These are phyloP conservation scores for Mnemiopsis leidyi DNA, from an alignment of 37 sponge, comb jelly and placozoan species.

Conservation along the genomic window DNA sequence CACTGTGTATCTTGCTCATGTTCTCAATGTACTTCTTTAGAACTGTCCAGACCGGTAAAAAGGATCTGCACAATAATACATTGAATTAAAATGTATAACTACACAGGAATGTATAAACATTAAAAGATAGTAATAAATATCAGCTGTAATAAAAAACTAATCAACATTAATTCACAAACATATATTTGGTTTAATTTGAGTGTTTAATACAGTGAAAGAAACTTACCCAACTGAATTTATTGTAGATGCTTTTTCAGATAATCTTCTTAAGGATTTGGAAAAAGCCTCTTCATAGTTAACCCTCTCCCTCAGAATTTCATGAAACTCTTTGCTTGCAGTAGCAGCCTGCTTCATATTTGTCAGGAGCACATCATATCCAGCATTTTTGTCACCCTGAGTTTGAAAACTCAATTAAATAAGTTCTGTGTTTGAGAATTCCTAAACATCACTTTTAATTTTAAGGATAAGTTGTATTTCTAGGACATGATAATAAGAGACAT, in stretches of 20 bases:
- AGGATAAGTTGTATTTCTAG: no score
- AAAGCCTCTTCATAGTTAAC: conserved; percentile 60
- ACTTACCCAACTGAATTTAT: conserved; percentile 56
- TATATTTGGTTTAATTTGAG: neutral
- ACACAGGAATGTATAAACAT: no score
- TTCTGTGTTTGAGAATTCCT: no score
- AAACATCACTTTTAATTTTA: no score
- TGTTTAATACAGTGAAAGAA: no score
- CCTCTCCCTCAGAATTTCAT: conserved; percentile 45
- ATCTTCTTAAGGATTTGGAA: neutral
- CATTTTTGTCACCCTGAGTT: conserved; percentile 62
- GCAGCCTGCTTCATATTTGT: conserved; percentile 49
- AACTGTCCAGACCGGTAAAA: conserved; percentile 33
- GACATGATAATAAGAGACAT: no score
- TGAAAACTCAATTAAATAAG: no score
- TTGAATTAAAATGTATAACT: no score
- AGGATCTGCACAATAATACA: no score
- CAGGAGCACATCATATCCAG: conserved; percentile 64
- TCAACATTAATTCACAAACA: no score
- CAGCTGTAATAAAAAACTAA: no score
- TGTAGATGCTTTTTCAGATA: conserved; percentile 39
- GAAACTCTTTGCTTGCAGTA: conserved; percentile 59
- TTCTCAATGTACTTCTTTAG: conserved; percentile 58
- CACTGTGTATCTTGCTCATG: conserved; percentile 51
- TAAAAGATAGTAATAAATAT: no score